Conservation (phyloP, 2,797 vertebrate species). For the Premnoplex brunnescens region DNA sequence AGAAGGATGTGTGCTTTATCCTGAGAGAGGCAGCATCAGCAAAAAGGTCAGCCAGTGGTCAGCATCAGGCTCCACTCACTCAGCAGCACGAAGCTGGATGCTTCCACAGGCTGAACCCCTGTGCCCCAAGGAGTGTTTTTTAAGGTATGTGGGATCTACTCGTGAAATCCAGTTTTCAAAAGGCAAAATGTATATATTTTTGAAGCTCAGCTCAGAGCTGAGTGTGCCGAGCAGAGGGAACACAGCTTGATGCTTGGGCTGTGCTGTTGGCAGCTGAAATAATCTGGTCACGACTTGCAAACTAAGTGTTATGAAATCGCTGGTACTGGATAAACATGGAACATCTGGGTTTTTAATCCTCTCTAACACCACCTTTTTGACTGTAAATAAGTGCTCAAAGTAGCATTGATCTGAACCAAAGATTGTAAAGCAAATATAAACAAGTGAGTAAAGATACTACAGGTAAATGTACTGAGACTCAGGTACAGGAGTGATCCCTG, state of each 20-base stretch:
- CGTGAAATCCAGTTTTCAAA: background rate
- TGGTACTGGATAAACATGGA: background rate
- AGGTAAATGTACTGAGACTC: background rate
- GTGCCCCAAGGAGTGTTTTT: background rate
- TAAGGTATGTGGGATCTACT: background rate
- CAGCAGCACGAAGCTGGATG: background rate
- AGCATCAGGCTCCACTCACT: background rate
- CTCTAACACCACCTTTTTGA: background rate
- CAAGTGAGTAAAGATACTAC: background rate
- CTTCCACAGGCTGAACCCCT: background rate
- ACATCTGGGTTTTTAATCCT: slow-evolving; percentile 12
- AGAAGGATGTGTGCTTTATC: background rate
- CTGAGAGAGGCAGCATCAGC: background rate
- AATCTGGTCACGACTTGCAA: slow-evolving; percentile 21
- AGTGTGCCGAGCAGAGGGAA: background rate
- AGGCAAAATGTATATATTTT: background rate
- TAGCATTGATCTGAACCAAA: background rate
- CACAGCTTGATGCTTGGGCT: background rate
- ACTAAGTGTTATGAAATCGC: slow-evolving; percentile 28
- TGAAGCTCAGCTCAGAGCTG: background rate
- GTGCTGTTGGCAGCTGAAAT: slow-evolving; percentile 10
- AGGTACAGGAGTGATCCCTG: background rate
- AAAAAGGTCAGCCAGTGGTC: background rate
- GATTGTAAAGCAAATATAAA: background rate
- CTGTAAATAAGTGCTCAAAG: background rate